These are phyloP conservation scores for Myiotriccus ornatus DNA, from an alignment of 2,797 vertebrate genomes.

Conservation along the genomic window DNA sequence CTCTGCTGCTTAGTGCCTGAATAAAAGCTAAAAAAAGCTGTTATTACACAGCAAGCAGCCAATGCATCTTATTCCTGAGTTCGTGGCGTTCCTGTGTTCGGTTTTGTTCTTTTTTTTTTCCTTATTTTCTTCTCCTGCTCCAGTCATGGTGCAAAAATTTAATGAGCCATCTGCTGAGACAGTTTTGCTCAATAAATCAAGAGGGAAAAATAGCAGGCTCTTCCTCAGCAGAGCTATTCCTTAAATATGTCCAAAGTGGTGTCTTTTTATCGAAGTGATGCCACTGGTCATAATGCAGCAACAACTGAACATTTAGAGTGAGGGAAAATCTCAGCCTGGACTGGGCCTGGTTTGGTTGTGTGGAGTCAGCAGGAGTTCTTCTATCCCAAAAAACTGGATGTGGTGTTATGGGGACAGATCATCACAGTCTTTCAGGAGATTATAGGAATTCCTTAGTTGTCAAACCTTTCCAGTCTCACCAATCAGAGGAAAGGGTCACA, in stretches of 20 bases:
- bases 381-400: not conserved
- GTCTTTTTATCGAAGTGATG: not conserved
- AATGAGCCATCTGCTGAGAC: conserved; percentile 60
- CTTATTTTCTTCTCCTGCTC: not conserved
- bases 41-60: not conserved
- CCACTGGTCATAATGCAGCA: not conserved
- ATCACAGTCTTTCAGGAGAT: not conserved
- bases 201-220: conserved; percentile 5
- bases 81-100: not conserved
- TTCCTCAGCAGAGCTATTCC: not conserved
- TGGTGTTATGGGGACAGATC: not conserved
- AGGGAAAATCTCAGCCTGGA: not conserved
- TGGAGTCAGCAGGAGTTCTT: not conserved
- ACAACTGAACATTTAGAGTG: not conserved
- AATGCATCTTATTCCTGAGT: not conserved
- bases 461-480: not conserved
- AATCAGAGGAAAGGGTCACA: not conserved
- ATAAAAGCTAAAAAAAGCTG: not conserved
- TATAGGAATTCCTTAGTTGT: not conserved
- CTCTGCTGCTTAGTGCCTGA: not conserved
- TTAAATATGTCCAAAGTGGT: not conserved
- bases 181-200: conserved; percentile 14
- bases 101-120: not conserved
- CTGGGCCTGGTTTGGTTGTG: not conserved
- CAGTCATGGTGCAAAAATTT: conserved; percentile 17